Conservation (phyloP, 2,888 invertebrate species). For the Hydraecia micacea region DNA sequence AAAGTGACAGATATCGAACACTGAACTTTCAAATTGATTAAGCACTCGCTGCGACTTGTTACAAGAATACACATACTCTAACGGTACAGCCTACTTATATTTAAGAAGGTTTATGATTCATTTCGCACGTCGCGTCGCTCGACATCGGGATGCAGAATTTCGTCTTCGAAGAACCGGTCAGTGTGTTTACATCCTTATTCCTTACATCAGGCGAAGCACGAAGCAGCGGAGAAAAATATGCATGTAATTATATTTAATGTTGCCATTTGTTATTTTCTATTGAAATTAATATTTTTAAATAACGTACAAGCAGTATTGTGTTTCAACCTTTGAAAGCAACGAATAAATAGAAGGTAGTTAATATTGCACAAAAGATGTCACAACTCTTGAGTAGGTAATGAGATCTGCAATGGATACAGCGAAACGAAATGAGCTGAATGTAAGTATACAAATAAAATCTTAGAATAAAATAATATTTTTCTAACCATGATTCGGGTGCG, state of each 20-base stretch:
- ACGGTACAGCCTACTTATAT: constrained; percentile 74
- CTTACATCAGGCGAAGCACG: constrained; percentile 4
- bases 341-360: constrained; percentile 15
- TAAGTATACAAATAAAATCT: constrained; percentile 1
- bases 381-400: constrained; percentile 18
- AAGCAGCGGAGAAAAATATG: constrained; percentile 16
- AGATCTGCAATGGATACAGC: constrained; percentile 9
- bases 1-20: constrained; percentile 67
- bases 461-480: neutral
- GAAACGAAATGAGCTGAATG: neutral
- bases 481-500: constrained; percentile 9
- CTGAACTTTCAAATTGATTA: constrained; percentile 66
- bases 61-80: constrained; percentile 59
- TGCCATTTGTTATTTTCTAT: constrained; percentile 5
- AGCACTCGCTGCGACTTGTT: constrained; percentile 55
- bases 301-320: neutral
- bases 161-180: constrained; percentile 62
- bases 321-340: constrained; percentile 1
- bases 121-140: constrained; percentile 59
- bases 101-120: constrained; percentile 68
- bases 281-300: constrained; percentile 15
- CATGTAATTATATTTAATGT: constrained; percentile 6
- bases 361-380: constrained; percentile 24
- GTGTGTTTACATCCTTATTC: constrained; percentile 33
- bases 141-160: constrained; percentile 61